Evolutionary conservation across 2,797 vertebrate species (phyloP), one percentile per base, ranked within the genome.

Genomic region (Carduelis carduelis): DNA sequence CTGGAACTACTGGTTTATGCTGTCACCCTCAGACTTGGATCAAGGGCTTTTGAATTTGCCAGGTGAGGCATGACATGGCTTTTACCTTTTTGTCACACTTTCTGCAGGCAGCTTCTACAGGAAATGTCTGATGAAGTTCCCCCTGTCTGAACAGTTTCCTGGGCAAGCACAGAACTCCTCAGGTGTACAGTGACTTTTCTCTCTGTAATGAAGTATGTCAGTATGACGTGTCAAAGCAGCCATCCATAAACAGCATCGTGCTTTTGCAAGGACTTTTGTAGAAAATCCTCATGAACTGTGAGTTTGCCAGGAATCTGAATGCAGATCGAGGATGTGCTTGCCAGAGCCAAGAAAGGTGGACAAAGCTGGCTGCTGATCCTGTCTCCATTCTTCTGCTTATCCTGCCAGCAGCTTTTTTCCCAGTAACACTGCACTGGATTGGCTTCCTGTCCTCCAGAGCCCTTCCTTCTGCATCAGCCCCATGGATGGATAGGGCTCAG

Each of bases 81-180:
- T 93, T 92, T 71, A 86, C 53, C 32, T 55, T 80, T 87, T 74
- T 53, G 41, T 77, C 53, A 64, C 3, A 18, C 50, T 87, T 92
- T 93, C 68, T 93, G 84, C 46, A 57, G 64, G 30, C 44, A 64
- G 28, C 26, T 71, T 80, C 27, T 55, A 39, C 39, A 70, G 43
- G 55, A 95, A 91, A 71, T 26, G 28, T 57, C 89, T 91, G 82
- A 71, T 26, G 50, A 39, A 84, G 55, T 46, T 89, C 32, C 65
- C 34, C 12, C 34, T 49, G 78, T 95, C 95, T 92, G 83, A 74
- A 49, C 6, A 37, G 78, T 80, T 91, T 91, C 82, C 93, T 89
- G 79, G 74, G 26, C 35, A 75, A 91, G 61, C 30, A 52, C 18
- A 3, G 30, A 69, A 41, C 43, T 75, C 46, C 43, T 78, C 53